A percentile compares a stretch with the other conserved stretches of the same genome.
phyloP scores from a whole-genome alignment of 2,888 invertebrate species.

The Colletes collaris region DNA sequence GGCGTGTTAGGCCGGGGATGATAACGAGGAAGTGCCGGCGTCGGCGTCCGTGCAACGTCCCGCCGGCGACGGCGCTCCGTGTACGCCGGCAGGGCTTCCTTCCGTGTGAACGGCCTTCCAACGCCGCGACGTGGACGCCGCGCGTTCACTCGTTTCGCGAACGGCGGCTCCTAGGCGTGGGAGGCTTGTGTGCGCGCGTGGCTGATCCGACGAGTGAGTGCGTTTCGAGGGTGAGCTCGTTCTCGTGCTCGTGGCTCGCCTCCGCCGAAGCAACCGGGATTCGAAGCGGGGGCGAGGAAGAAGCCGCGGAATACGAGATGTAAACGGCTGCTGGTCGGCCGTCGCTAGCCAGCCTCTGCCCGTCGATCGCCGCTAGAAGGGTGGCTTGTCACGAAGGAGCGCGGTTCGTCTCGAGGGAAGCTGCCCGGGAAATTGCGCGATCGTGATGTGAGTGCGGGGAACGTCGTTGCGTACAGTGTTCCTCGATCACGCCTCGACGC shows the following conservation, averaged over 20 bases:
- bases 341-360: too few relatives aligned
- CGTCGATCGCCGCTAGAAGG: background rate
- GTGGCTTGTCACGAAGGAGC: background rate
- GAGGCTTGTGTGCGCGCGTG: constrained; percentile 39
- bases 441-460: constrained; percentile 40
- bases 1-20: constrained; percentile 49
- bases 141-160: background rate
- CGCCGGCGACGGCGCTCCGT: constrained; percentile 63
- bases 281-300: constrained; percentile 3
- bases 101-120: constrained; percentile 55
- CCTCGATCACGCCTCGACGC: background rate
- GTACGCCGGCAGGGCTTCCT: constrained; percentile 58
- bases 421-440: constrained; percentile 6
- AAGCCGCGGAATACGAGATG: constrained; percentile 36
- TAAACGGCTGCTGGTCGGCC: constrained; percentile 21
- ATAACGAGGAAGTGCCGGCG: constrained; percentile 65
- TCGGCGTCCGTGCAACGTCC: constrained; percentile 65
- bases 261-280: background rate
- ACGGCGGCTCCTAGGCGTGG: constrained; percentile 24
- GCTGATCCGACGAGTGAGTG: constrained; percentile 7
- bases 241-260: constrained; percentile 21
- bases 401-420: background rate
- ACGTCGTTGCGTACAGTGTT: background rate
- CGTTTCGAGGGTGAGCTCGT: background rate
- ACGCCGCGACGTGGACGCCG: constrained; percentile 4